These are phyloP conservation scores for Listronotus bonariensis DNA, from an alignment of 1,140 invertebrate genomes.

Conservation along the genomic window DNA sequence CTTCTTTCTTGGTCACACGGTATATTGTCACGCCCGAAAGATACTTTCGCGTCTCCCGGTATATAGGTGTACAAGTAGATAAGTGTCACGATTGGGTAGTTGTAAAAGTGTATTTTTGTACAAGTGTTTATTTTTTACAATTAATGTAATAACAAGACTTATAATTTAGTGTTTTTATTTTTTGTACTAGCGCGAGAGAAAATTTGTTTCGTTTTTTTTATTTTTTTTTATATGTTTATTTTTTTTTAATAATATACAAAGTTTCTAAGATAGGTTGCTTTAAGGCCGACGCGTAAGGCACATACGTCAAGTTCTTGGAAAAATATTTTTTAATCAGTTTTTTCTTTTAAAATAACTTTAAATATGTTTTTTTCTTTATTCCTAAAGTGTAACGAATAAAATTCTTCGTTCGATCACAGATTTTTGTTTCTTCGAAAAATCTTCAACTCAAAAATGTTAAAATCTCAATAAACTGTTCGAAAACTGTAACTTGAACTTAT, in stretches of 20 bases:
- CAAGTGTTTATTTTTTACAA: constrained; percentile 26
- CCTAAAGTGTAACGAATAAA: constrained; percentile 46
- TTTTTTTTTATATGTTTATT: constrained; percentile 44
- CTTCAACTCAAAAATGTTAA: constrained; percentile 14
- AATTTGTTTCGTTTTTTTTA: constrained; percentile 42
- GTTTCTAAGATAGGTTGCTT: constrained; percentile 51
- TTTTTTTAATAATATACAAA: constrained; percentile 54
- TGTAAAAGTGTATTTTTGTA: constrained; percentile 24
- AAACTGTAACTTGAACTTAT: constrained; percentile 27
- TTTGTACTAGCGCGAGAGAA: constrained; percentile 45
- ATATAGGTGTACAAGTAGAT: constrained; percentile 9
- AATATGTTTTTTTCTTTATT: constrained; percentile 41
- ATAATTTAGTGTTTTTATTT: constrained; percentile 29
- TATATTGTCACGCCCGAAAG: constrained; percentile 15
- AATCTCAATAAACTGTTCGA: constrained; percentile 27
- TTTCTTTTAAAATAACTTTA: constrained; percentile 46
- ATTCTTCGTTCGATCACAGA: constrained; percentile 33
- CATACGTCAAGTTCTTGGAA: constrained; percentile 53
- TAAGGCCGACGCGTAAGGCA: constrained; percentile 56
- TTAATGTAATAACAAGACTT: constrained; percentile 32
- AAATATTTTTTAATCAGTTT: constrained; percentile 45
- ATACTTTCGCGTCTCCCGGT: constrained; percentile 15
- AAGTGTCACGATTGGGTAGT: constrained; percentile 28
- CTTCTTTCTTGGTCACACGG: constrained; percentile 23
- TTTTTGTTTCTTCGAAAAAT: constrained; percentile 39